Evolutionary conservation across 2,797 vertebrate species (phyloP).

Genomic region (Lindbergichthys nudifrons): DNA sequence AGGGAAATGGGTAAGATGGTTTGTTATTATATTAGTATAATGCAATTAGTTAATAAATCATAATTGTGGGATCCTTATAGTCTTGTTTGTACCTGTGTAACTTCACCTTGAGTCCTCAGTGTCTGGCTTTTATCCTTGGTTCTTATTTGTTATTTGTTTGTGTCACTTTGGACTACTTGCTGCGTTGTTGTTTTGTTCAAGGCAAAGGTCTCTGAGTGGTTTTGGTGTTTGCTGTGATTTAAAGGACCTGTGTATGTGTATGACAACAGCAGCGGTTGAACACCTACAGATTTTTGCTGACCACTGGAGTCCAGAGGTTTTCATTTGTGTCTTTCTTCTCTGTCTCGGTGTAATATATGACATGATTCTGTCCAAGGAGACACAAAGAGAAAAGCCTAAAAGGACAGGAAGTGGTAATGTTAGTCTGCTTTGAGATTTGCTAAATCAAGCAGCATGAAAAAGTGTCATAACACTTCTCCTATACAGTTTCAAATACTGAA

Average conservation of each 20-base stretch:
- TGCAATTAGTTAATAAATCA: slow-evolving; percentile 3
- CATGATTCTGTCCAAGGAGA: slow-evolving; percentile 30
- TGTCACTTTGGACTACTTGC: slow-evolving; percentile 51
- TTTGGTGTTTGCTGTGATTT: slow-evolving; percentile 66
- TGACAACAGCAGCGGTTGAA: slow-evolving; percentile 34
- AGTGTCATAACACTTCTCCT: background rate
- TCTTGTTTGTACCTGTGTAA: slow-evolving; percentile 12
- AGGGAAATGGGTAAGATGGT: background rate
- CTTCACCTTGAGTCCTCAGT: slow-evolving; percentile 37
- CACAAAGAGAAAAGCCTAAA: slow-evolving; percentile 12
- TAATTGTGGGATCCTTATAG: background rate
- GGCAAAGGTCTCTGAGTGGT: slow-evolving; percentile 59
- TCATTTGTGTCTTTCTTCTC: slow-evolving; percentile 43
- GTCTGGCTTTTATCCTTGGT: slow-evolving; percentile 22
- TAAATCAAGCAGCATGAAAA: background rate
- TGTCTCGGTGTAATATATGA: slow-evolving; percentile 46
- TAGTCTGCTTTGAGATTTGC: background rate
- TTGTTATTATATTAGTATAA: slow-evolving; percentile 11
- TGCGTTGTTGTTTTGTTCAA: slow-evolving; percentile 71
- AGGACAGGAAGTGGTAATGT: slow-evolving; percentile 13
- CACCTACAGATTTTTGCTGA: slow-evolving; percentile 63
- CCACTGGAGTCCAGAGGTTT: slow-evolving; percentile 44
- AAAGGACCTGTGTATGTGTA: slow-evolving; percentile 48
- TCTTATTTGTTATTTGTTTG: slow-evolving; percentile 63
- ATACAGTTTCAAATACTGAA: background rate